Conservation (phyloP, 2,797 vertebrate species). For the Enoplosus armatus region DNA sequence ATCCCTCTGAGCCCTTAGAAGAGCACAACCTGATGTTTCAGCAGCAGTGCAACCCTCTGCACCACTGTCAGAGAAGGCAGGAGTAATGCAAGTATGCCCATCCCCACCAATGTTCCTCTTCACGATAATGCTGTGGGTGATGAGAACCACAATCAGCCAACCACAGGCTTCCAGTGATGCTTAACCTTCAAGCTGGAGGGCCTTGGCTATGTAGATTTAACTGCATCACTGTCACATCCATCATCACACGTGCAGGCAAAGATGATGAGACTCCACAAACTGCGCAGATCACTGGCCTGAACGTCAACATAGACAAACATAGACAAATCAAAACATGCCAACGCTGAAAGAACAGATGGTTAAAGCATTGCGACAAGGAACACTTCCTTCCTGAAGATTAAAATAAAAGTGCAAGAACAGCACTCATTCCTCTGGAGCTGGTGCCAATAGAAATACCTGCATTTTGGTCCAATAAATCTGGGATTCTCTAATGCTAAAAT, state of each 20-base stretch:
- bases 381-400: neutral
- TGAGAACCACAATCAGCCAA: constrained; percentile 29
- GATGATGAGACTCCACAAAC: constrained; percentile 47
- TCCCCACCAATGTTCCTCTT: constrained; percentile 41
- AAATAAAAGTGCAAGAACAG: neutral
- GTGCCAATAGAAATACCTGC: neutral
- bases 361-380: neutral
- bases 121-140: constrained; percentile 30
- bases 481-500: too few relatives aligned
- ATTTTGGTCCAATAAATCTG: neutral
- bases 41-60: constrained; percentile 24
- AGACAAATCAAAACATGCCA: constrained; percentile 9
- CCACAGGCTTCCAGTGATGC: constrained; percentile 7
- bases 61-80: constrained; percentile 1
- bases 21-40: constrained; percentile 45
- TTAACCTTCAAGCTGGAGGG: constrained; percentile 64
- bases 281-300: constrained; percentile 27
- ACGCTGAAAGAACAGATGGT: constrained; percentile 3
- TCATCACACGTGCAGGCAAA: constrained; percentile 23
- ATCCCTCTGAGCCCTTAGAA: constrained; percentile 24
- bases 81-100: constrained; percentile 35
- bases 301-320: neutral
- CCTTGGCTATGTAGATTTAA: constrained; percentile 56
- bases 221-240: constrained; percentile 48
- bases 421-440: too few relatives aligned